Evolutionary conservation across 2,888 invertebrate species (phyloP), one percentile per base, ranked within the genome.

Genomic region (Incurvaria masculella): DNA sequence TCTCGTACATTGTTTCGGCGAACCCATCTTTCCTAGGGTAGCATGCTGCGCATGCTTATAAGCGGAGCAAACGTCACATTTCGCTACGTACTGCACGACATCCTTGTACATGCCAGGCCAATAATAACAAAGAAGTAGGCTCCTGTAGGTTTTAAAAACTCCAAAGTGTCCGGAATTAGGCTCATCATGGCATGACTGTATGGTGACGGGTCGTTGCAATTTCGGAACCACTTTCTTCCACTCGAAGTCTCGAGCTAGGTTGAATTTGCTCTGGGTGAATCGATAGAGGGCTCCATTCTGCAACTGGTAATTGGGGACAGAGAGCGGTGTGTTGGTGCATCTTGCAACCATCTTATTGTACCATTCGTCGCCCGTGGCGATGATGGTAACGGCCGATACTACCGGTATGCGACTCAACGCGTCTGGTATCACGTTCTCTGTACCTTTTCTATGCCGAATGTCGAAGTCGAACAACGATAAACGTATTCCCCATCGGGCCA

Each of bases 141-240:
- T 47, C 44, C 48, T 52, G 21, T 56, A 55, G 0, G 59, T 60
- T 50, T 59, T 58, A 41, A 55, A 54, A 20, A 56, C 53, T 2
- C 57, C 50, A 0, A 56, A 44, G 50, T 58, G 57, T n/a, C 49
- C 57, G 4, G 53, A 46, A 3, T 50, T 54, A 10, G 50, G 53
- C 8, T 46, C 51, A 45, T 33, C 33, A 14, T 33, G 33, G 8
- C 8, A n/a, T 33, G 33, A 8, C 14, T 14, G 33, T 33, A 33
- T 33, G n/a, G n/a, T n/a, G 11, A 14, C 14, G 6, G 8, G 11
- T 3, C 33, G 33, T 14, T 11, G 33, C 14, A n/a, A n/a, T 33
- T 33, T 11, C 11, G 33, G 33, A 11, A 33, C 33, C 14, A 33
- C 33, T 11, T 33, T n/a, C 14, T 33, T 33, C 33, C 33, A 33